Percentiles rank a stretch among this genome's conserved stretches.
These are phyloP conservation scores for Phaetusa simplex DNA, from an alignment of 2,113 vertebrate species.

Conservation along the genomic window DNA sequence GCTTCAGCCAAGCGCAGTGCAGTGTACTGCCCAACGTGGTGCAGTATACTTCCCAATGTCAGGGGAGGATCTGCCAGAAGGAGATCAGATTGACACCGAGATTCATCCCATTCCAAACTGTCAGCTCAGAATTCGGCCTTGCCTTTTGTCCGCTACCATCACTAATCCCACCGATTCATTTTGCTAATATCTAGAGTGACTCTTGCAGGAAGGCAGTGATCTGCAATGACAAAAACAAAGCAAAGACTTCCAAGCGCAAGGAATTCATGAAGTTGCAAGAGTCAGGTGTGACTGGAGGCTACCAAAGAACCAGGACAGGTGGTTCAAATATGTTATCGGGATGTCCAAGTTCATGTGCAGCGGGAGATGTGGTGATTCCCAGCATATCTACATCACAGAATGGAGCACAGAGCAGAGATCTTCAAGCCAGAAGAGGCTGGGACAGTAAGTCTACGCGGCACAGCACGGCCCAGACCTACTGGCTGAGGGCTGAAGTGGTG, in stretches of 20 bases:
- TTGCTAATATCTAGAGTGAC: not conserved
- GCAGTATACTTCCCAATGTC: not conserved
- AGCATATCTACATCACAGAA: not conserved
- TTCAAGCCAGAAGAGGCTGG: not conserved
- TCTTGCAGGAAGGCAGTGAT: not conserved
- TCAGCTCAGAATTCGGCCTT: not conserved
- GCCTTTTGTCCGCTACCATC: not conserved
- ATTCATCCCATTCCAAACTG: not conserved
- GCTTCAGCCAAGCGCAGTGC: not conserved
- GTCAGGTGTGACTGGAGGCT: not conserved
- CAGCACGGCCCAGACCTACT: not conserved
- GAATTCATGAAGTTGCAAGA: not conserved
- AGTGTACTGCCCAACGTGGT: not conserved
- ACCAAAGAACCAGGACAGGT: not conserved
- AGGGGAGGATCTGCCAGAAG: not conserved
- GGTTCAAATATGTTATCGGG: not conserved
- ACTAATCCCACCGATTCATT: not conserved
- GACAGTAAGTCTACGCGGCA: too few relatives aligned
- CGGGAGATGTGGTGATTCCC: not conserved
- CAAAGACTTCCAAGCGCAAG: not conserved
- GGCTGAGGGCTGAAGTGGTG: not conserved
- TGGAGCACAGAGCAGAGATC: not conserved
- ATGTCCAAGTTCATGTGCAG: rapidly evolving
- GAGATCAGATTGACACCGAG: not conserved
- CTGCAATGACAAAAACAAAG: not conserved